These are phyloP conservation scores for Aleiodes testaceus DNA, from an alignment of 2,888 invertebrate genomes.

Conservation along the genomic window DNA sequence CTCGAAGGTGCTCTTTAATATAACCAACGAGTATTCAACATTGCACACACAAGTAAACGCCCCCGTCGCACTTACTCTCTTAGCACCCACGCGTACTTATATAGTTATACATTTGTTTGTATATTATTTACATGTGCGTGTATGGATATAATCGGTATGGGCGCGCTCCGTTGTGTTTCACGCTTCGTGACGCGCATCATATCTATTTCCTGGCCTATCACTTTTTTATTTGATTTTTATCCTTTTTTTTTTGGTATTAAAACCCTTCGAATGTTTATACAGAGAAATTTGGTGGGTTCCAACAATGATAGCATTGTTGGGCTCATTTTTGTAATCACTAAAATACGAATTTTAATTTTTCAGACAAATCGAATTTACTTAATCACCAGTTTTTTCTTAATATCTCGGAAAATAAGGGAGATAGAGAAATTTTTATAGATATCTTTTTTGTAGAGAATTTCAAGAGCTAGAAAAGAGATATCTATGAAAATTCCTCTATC, in stretches of 20 bases:
- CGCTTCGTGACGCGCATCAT: conserved; percentile 72
- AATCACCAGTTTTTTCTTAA: too few relatives aligned
- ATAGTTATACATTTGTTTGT: conserved; percentile 40
- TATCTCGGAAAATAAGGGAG: too few relatives aligned
- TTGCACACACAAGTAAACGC: conserved; percentile 21
- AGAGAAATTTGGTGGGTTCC: too few relatives aligned
- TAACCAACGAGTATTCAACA: conserved; percentile 17
- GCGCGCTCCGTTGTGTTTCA: conserved; percentile 68
- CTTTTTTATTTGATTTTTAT: conserved; percentile 33
- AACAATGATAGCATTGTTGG: too few relatives aligned
- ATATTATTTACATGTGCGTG: conserved; percentile 48
- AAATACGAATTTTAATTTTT: too few relatives aligned
- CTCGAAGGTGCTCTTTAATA: conserved; percentile 21
- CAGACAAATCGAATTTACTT: too few relatives aligned
- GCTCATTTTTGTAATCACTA: too few relatives aligned
- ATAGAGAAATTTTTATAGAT: too few relatives aligned
- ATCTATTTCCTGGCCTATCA: conserved; percentile 70
- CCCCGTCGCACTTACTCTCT: conserved; percentile 23
- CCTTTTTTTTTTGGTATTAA: background rate
- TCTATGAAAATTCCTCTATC: too few relatives aligned
- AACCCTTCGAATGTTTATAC: background rate
- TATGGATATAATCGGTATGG: conserved; percentile 63
- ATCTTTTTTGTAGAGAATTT: too few relatives aligned
- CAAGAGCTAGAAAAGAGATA: too few relatives aligned
- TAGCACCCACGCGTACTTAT: conserved; percentile 49